These are phyloP conservation scores for Unio delphinus DNA, from an alignment of 2,888 invertebrate species.

Conservation along the genomic window DNA sequence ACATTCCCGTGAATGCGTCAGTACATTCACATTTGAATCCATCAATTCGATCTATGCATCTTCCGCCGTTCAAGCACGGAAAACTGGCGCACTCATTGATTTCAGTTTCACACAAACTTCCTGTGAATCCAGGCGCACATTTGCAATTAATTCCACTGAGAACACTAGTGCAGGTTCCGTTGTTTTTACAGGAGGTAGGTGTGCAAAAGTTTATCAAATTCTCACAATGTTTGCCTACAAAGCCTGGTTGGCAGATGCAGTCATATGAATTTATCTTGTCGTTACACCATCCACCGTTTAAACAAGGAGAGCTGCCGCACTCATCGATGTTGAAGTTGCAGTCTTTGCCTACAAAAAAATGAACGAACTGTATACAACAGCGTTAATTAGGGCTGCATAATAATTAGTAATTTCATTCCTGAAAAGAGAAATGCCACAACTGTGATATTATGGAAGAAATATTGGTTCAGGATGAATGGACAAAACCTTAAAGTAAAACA, in stretches of 20 bases:
- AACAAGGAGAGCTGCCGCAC: constrained; percentile 73
- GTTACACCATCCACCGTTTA: constrained; percentile 38
- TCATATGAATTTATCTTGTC: constrained; percentile 38
- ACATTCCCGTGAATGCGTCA: constrained; percentile 84
- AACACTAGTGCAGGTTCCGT: constrained; percentile 48
- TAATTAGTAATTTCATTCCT: neutral
- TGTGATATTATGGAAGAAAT: neutral
- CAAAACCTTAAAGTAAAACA: too few relatives aligned
- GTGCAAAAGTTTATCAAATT: constrained; percentile 51
- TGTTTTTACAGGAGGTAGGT: constrained; percentile 53
- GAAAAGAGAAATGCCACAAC: neutral
- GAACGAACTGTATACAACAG: neutral
- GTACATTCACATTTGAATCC: constrained; percentile 93
- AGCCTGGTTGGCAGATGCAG: constrained; percentile 37
- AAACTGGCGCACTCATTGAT: constrained; percentile 78
- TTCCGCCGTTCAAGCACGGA: constrained; percentile 79
- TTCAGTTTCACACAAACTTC: constrained; percentile 88
- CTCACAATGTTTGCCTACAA: constrained; percentile 28
- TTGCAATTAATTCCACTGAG: constrained; percentile 71
- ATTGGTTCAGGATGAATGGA: too few relatives aligned
- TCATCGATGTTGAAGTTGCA: constrained; percentile 92
- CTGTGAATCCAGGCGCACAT: constrained; percentile 90
- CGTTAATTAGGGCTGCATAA: neutral
- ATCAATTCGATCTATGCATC: constrained; percentile 71
- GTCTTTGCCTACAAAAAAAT: constrained; percentile 84